Conservation (phyloP, 2,113 vertebrate species). For the Scolopax mira region DNA sequence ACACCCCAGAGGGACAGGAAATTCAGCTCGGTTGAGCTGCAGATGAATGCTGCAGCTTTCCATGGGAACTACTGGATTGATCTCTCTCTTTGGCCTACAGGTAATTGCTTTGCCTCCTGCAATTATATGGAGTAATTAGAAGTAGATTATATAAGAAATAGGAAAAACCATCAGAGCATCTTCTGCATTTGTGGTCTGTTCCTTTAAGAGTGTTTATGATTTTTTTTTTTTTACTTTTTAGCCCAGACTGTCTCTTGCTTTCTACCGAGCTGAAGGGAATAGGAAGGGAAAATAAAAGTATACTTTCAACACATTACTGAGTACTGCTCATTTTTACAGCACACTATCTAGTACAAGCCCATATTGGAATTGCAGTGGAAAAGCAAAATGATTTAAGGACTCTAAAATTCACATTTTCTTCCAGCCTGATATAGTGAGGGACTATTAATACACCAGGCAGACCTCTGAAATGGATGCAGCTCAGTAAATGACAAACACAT, state of each 20-base stretch:
- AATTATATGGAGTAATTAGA: neutral
- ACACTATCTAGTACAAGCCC: neutral
- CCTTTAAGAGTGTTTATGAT: neutral
- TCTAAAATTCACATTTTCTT: neutral
- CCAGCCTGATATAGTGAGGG: neutral
- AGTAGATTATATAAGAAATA: neutral
- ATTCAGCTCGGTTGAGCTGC: neutral
- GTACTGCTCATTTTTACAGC: neutral
- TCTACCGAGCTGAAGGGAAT: neutral
- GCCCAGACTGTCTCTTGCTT: neutral
- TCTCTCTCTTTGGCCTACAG: neutral
- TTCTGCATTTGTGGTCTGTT: neutral
- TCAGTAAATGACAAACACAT: neutral
- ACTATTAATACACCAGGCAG: neutral
- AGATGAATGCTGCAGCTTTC: neutral
- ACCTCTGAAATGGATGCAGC: neutral
- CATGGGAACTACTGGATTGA: neutral
- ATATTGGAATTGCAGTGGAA: neutral
- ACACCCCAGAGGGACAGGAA: neutral
- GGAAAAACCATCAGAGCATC: neutral
- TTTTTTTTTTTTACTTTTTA: neutral
- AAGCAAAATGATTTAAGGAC: neutral
- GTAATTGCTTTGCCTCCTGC: neutral
- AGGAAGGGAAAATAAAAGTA: neutral
- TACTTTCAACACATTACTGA: neutral